phyloP scores from a whole-genome alignment of 2,113 vertebrate species.

The Bubalus kerabau region DNA sequence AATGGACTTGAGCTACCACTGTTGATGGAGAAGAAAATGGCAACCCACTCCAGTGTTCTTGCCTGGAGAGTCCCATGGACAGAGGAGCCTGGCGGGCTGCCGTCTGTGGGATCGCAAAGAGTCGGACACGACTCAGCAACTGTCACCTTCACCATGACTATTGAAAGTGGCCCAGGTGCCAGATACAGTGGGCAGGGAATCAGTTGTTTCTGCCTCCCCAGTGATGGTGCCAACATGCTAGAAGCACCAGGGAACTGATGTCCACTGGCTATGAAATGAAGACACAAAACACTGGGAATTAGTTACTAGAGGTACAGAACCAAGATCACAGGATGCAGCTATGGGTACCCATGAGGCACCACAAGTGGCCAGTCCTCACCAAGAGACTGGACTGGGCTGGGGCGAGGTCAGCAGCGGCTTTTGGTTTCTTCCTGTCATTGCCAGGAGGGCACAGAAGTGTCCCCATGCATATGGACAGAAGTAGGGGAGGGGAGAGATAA shows the following conservation, averaged over 20 bases:
- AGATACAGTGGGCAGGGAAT: no score
- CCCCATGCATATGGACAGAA: not conserved
- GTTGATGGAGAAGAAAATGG: not conserved
- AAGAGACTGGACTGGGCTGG: not conserved
- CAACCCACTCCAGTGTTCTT: not conserved
- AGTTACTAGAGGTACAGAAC: not conserved
- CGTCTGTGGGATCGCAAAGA: not conserved
- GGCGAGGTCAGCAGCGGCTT: not conserved
- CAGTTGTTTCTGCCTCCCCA: not conserved
- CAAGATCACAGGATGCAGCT: not conserved
- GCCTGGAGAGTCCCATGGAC: not conserved
- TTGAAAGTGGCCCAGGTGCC: not conserved
- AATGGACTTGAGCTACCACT: not conserved
- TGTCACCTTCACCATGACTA: not conserved
- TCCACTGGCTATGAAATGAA: not conserved
- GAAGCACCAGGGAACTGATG: not conserved
- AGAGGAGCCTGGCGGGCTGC: not conserved
- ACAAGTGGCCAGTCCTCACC: not conserved
- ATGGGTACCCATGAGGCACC: not conserved
- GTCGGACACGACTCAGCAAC: fast-evolving
- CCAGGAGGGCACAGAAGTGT: not conserved
- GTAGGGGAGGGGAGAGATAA: not conserved
- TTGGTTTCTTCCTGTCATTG: not conserved
- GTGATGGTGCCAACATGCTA: not conserved
- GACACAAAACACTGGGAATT: not conserved